Base-by-base conservation (phyloP, 2,797 vertebrate genomes). In the Siniperca undulata region DNA sequence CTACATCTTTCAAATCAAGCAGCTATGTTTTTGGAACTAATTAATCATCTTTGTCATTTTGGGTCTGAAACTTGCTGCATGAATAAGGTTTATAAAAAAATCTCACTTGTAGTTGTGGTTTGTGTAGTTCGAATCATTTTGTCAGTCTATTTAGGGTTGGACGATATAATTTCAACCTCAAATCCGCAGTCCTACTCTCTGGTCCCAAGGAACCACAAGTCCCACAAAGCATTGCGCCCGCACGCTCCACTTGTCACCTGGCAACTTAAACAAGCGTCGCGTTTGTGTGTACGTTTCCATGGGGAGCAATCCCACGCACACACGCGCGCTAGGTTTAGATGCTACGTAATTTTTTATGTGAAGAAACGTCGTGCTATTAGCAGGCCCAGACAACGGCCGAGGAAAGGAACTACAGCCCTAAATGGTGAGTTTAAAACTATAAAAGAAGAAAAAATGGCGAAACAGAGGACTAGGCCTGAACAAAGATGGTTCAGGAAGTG, bases 251-350 rank as follows among this genome's bases (percentile, higher is more conserved):
- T 20, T 3, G 70, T 83, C 60, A 59, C 60, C 74, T 78, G 73
- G 70, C 61, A 48, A 77, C 16, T 46, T 9, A 22, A 76, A 20
- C 7, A 13, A 44, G 69, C 44, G 70, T 83, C 30, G 65, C 48
- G 89, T 86, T 77, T 92, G 82, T 91, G 89, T 91, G 78, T 85
- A 9, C 81, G 95, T 96, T 95, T 85, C 94, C 93, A 94, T 91
- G 91, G 95, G 34, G 88, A 95, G 52, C 59, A 24, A 70, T 30
- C 61, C 36, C 56, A 27, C 77, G 7, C 81, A 2, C 83, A 34
- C 61, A 22, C 46, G 10, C 82, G 22, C 36, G 36, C 36, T 36
- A 0, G 65, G 46, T 56, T 75, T 13, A 7, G 48, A 42, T 17
- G 11, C 61, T 20, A 19, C 44, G 68, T 76, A 55, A 48, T 34